Evolutionary conservation across 2,888 invertebrate species (phyloP).

Genomic region (Uropetala carovei): DNA sequence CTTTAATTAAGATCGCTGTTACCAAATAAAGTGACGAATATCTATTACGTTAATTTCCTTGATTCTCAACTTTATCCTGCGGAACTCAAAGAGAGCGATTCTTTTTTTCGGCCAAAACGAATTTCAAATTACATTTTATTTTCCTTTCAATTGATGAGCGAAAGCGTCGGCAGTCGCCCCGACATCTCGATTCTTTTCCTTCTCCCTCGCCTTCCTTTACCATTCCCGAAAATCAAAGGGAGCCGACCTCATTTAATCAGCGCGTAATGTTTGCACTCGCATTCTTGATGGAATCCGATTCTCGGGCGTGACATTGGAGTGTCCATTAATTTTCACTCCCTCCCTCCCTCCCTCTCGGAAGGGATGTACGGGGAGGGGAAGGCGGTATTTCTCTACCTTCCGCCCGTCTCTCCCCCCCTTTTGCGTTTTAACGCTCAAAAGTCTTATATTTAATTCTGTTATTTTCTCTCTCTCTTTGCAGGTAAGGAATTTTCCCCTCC

Average conservation of each 20-base stretch:
- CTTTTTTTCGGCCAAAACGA: too few species aligned
- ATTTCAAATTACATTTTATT: not conserved
- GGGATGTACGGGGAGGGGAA: not conserved
- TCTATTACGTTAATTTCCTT: too few species aligned
- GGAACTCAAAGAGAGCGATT: too few species aligned
- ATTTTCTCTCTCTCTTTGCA: slow-evolving; percentile 27
- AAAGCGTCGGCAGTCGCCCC: not conserved
- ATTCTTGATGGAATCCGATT: not conserved
- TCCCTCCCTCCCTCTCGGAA: not conserved
- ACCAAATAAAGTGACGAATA: too few species aligned
- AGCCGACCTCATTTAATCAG: slow-evolving; percentile 12
- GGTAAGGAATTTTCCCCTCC: slow-evolving; percentile 3
- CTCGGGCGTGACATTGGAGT: not conserved
- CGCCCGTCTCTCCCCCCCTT: not conserved
- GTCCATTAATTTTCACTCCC: not conserved
- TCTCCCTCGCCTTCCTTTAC: not conserved
- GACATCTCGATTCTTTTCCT: not conserved
- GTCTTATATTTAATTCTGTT: not conserved
- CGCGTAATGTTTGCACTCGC: slow-evolving; percentile 13
- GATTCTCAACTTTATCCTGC: too few species aligned
- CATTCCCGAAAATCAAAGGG: not conserved
- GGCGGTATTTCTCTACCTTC: not conserved
- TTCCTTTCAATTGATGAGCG: not conserved
- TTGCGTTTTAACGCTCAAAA: not conserved
- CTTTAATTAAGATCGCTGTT: too few species aligned